Percentiles rank a stretch among this genome's conserved stretches.
These are phyloP conservation scores for Sogatella furcifera DNA, from an alignment of 1,140 invertebrate species.

Conservation along the genomic window DNA sequence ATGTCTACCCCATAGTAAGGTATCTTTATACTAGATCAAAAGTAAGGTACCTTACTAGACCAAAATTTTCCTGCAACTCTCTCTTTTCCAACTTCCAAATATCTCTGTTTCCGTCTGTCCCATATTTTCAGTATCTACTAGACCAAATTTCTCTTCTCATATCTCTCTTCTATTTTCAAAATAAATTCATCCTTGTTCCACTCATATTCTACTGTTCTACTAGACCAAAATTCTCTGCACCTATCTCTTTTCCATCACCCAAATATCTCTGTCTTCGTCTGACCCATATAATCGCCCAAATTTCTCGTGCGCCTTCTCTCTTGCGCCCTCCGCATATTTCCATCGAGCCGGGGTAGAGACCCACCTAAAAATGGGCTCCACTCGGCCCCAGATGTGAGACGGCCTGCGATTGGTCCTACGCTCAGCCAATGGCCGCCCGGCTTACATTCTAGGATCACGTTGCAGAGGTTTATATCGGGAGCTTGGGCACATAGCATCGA, in stretches of 20 bases:
- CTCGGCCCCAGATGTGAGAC: constrained; percentile 32
- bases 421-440: constrained; percentile 35
- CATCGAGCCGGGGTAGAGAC: constrained; percentile 20
- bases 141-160: too few relatives aligned
- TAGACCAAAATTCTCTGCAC: too few relatives aligned
- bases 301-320: neutral
- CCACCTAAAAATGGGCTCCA: constrained; percentile 51
- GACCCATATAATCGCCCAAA: neutral
- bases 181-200: too few relatives aligned
- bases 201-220: too few relatives aligned
- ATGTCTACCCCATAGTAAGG: too few relatives aligned
- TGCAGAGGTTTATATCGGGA: constrained; percentile 76
- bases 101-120: too few relatives aligned
- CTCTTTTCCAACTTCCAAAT: too few relatives aligned
- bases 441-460: constrained; percentile 59
- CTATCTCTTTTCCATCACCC: neutral
- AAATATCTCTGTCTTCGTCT: neutral
- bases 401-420: constrained; percentile 33
- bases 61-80: too few relatives aligned
- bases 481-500: constrained; percentile 51
- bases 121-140: too few relatives aligned
- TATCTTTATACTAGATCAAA: too few relatives aligned
- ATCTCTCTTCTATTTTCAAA: too few relatives aligned
- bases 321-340: constrained; percentile 3
- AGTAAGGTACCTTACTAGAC: too few relatives aligned